Evolutionary conservation across 2,113 vertebrate species (phyloP).

Genomic region (Periophthalmus modestus): DNA sequence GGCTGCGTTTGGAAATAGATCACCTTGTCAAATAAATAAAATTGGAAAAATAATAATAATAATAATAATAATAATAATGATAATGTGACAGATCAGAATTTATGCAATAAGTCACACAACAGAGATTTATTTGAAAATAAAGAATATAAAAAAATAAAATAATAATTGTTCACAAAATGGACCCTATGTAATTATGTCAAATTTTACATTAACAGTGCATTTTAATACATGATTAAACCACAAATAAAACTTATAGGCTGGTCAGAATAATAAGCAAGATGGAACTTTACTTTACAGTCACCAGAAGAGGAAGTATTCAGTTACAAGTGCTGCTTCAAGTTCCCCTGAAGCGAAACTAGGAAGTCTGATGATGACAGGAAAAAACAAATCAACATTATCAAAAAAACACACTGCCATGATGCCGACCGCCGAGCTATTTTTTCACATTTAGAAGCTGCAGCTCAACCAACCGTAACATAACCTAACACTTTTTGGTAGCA

Average conservation of each 20-base stretch:
- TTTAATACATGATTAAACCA: neutral
- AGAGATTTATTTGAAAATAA: neutral
- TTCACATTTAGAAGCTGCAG: conserved; percentile 20
- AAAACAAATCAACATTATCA: conserved; percentile 51
- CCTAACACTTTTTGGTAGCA: neutral
- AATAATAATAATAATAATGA: too few relatives aligned
- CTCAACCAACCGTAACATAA: conserved; percentile 18
- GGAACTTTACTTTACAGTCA: conserved; percentile 14
- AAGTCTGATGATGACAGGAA: conserved; percentile 62
- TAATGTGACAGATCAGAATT: neutral
- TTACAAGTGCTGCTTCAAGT: conserved; percentile 28
- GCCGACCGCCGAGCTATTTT: conserved; percentile 36
- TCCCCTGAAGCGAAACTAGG: conserved; percentile 64
- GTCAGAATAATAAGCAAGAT: neutral
- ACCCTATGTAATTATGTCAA: neutral
- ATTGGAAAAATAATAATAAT: neutral
- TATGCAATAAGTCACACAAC: neutral
- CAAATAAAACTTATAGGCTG: neutral
- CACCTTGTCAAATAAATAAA: too few relatives aligned
- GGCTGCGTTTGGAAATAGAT: neutral
- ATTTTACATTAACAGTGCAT: neutral
- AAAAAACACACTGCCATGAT: conserved; percentile 6
- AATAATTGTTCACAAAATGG: neutral
- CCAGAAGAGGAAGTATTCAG: conserved; percentile 60
- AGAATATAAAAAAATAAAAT: neutral